These are phyloP conservation scores for Hydra vulgaris DNA, from an alignment of 30 jellyfish, hydroid and myxozoan genomes.

Conservation along the genomic window DNA sequence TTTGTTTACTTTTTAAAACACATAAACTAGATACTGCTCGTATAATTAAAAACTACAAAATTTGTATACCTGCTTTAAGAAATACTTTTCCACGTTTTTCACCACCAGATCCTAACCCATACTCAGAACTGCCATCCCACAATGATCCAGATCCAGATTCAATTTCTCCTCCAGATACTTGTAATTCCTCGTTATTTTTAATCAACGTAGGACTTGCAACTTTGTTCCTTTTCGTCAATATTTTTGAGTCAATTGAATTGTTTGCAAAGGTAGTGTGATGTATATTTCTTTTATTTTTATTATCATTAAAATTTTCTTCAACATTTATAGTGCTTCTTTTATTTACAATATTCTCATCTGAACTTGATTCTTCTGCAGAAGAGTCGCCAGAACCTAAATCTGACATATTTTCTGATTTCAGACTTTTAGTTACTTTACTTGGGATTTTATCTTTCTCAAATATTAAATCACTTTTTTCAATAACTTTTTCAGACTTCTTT, in stretches of 20 bases:
- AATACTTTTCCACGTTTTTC: neutral
- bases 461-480: neutral
- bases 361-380: slow-evolving; percentile 12
- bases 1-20: no score
- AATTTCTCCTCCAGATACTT: slow-evolving; percentile 19
- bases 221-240: neutral
- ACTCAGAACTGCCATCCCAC: slow-evolving; percentile 11
- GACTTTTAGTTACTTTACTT: neutral
- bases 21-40: no score
- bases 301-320: neutral
- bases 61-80: neutral
- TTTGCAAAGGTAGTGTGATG: neutral
- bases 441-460: neutral
- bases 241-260: neutral
- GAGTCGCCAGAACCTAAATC: neutral
- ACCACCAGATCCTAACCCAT: slow-evolving; percentile 11
- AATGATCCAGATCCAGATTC: slow-evolving; percentile 48
- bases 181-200: neutral
- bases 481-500: neutral
- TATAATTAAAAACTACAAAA: no score
- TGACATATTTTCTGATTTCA: neutral
- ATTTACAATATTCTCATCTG: neutral
- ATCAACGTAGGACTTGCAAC: neutral
- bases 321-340: neutral
- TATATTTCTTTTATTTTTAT: no score